phyloP scores from a whole-genome alignment of 37 sponge, comb jelly and placozoan species.

The Geodia barretti region DNA sequence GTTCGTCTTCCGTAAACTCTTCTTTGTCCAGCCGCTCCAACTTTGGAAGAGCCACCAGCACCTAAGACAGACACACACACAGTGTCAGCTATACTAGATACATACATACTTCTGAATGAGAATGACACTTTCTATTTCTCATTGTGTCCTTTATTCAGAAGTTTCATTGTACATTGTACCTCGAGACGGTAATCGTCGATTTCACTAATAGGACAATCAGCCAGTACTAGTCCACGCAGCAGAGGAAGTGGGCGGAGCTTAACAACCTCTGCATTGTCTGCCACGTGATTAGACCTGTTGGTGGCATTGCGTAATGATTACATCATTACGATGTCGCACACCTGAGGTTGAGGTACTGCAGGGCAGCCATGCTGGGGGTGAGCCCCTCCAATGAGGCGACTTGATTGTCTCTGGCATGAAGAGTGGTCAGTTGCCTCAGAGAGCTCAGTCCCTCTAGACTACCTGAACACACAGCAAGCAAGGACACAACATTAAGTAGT shows the following conservation, averaged over 20 bases:
- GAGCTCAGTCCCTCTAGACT: conserved; percentile 64
- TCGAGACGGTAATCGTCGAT: conserved; percentile 90
- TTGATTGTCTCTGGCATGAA: conserved; percentile 88
- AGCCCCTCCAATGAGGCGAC: conserved; percentile 80
- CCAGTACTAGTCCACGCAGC: conserved; percentile 72
- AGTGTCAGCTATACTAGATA: background rate
- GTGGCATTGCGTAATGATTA: background rate
- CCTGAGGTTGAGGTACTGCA: conserved; percentile 94
- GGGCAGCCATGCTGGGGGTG: conserved; percentile 65
- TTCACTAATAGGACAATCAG: conserved; percentile 79
- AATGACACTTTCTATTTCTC: too few species aligned
- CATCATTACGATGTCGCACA: background rate
- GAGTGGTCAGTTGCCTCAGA: conserved; percentile 71
- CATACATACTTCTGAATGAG: too few species aligned
- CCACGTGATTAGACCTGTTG: conserved; percentile 62
- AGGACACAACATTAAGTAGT: too few species aligned
- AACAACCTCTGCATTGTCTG: conserved; percentile 58
- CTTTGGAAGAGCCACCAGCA: conserved; percentile 56
- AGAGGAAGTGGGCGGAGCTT: conserved; percentile 79
- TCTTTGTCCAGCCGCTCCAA: conserved; percentile 97
- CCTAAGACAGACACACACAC: background rate
- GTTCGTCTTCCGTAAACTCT: conserved; percentile 83
- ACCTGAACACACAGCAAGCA: too few species aligned
- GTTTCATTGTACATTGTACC: too few species aligned
- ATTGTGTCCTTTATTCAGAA: too few species aligned